Conservation (phyloP, 2,113 vertebrate species). For the Hippocampus barbouri region DNA sequence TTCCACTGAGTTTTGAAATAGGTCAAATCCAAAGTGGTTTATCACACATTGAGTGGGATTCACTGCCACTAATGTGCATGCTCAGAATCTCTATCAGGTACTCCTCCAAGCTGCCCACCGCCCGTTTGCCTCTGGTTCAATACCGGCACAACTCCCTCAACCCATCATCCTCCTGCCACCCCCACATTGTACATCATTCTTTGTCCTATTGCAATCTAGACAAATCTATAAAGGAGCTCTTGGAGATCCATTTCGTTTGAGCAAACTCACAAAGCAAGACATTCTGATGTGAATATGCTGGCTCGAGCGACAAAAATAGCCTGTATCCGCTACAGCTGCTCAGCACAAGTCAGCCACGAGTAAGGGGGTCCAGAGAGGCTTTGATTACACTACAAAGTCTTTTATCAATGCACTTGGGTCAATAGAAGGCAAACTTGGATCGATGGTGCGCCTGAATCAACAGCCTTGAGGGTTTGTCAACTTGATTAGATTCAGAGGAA, state of each 20-base stretch:
- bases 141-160: conserved; percentile 24
- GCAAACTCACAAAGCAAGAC: conserved; percentile 26
- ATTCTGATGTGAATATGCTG: conserved; percentile 17
- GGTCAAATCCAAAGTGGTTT: conserved; percentile 34
- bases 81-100: conserved; percentile 63
- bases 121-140: conserved; percentile 23
- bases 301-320: conserved; percentile 16
- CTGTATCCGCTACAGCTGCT: conserved; percentile 34
- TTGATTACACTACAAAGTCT: conserved; percentile 40
- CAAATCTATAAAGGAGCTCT: conserved; percentile 21
- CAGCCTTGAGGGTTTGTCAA: conserved; percentile 44
- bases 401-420: conserved; percentile 43
- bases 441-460: conserved; percentile 46
- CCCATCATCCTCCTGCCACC: conserved; percentile 26
- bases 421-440: conserved; percentile 44
- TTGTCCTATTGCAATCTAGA: conserved; percentile 25
- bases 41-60: conserved; percentile 48
- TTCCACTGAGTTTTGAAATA: conserved; percentile 24
- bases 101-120: conserved; percentile 14
- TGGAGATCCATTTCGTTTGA: conserved; percentile 43
- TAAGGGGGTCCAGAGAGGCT: conserved; percentile 26
- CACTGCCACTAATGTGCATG: conserved; percentile 49
- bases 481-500: conserved; percentile 55
- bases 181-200: conserved; percentile 22
- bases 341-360: conserved; percentile 32